phyloP scores from a whole-genome alignment of 2,888 invertebrate species.

The Encarsia formosa region DNA sequence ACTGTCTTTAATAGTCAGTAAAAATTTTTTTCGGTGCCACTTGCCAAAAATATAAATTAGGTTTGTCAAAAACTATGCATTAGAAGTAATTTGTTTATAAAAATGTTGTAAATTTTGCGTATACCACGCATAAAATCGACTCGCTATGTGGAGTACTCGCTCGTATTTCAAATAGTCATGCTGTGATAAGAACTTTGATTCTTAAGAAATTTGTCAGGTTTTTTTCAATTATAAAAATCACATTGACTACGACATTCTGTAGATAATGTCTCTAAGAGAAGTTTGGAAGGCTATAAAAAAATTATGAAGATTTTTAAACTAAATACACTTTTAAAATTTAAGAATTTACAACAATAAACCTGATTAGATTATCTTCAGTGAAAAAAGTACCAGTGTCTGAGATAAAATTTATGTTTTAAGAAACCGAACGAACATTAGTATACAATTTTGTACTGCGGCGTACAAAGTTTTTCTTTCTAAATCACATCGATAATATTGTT shows the following conservation, averaged over 20 bases:
- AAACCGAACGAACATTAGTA: neutral
- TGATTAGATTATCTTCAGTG: neutral
- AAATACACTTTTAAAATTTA: neutral
- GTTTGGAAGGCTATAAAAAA: neutral
- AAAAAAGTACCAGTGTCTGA: conserved; percentile 5
- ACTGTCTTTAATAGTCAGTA: too few relatives aligned
- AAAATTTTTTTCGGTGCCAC: too few relatives aligned
- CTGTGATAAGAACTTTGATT: too few relatives aligned
- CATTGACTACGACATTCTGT: neutral
- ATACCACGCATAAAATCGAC: too few relatives aligned
- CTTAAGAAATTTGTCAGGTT: neutral
- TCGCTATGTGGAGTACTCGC: too few relatives aligned
- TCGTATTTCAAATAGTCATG: too few relatives aligned
- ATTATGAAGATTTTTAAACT: neutral
- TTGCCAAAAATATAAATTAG: too few relatives aligned
- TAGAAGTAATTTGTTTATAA: too few relatives aligned
- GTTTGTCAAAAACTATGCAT: too few relatives aligned
- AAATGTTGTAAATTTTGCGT: too few relatives aligned
- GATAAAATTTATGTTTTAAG: neutral
- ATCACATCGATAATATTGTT: too few relatives aligned
- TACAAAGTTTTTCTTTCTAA: neutral
- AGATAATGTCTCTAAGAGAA: neutral
- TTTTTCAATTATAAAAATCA: neutral
- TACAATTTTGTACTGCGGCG: neutral
- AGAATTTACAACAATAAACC: neutral